Conservation (phyloP, 2,888 invertebrate species). For the Lithophane socia region DNA sequence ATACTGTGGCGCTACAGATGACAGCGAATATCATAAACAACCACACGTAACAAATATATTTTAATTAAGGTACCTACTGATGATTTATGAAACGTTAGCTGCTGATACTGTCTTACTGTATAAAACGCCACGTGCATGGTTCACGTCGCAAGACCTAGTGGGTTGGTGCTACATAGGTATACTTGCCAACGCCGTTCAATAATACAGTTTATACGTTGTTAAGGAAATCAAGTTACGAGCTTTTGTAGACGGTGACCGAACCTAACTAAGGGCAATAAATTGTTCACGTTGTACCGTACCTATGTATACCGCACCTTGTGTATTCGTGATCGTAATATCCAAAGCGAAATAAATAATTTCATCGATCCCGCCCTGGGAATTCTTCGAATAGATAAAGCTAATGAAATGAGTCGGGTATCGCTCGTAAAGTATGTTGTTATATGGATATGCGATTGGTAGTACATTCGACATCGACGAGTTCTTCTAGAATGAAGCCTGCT, state of each 20-base stretch:
- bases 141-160: background rate
- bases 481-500: constrained; percentile 4
- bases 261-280: constrained; percentile 54
- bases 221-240: constrained; percentile 47
- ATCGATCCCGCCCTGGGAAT: constrained; percentile 69
- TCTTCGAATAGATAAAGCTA: constrained; percentile 65
- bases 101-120: background rate
- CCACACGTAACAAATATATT: background rate
- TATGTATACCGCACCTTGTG: constrained; percentile 51
- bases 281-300: constrained; percentile 21
- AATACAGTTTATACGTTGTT: constrained; percentile 22
- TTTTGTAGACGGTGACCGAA: constrained; percentile 37
- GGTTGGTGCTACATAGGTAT: background rate
- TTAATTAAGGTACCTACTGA: constrained; percentile 5
- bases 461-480: constrained; percentile 16
- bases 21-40: constrained; percentile 56
- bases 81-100: constrained; percentile 8
- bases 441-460: constrained; percentile 23
- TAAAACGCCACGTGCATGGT: background rate
- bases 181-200: constrained; percentile 2
- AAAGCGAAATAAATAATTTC: constrained; percentile 68
- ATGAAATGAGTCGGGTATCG: constrained; percentile 70
- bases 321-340: constrained; percentile 63
- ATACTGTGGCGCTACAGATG: constrained; percentile 94
- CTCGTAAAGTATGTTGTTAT: constrained; percentile 60